A percentile compares a stretch with the other conserved stretches of the same genome.
Evolutionary conservation across 2,797 vertebrate species (phyloP).

Genomic region (Epinephelus coioides): DNA sequence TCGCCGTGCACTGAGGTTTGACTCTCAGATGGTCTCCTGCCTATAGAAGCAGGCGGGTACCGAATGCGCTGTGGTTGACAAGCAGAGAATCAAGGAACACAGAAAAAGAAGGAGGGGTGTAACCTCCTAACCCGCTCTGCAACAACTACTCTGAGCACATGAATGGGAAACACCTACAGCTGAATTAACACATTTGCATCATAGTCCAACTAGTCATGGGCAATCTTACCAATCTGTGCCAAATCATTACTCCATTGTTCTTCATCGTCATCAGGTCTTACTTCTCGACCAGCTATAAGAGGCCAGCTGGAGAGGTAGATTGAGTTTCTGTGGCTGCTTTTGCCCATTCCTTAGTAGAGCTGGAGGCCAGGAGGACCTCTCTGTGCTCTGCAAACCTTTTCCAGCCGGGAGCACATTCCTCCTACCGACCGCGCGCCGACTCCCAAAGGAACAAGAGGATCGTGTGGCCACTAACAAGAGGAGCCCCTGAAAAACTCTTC

Average conservation of each 20-base stretch:
- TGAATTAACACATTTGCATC: conserved; percentile 54
- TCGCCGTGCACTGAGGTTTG: conserved; percentile 35
- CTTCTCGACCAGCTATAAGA: conserved; percentile 22
- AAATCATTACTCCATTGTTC: conserved; percentile 49
- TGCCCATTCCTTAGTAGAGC: conserved; percentile 53
- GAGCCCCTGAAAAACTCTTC: conserved; percentile 56
- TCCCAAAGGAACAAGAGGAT: conserved; percentile 73
- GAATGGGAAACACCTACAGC: conserved; percentile 22
- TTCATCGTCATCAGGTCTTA: conserved; percentile 31
- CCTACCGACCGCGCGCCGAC: conserved; percentile 49
- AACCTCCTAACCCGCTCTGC: conserved; percentile 14
- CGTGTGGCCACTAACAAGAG: conserved; percentile 76
- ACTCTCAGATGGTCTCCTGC: conserved; percentile 48
- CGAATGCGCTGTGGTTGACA: conserved; percentile 1
- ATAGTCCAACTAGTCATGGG: conserved; percentile 29
- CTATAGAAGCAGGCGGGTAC: conserved; percentile 18
- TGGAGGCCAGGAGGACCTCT: conserved; percentile 58
- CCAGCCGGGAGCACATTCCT: conserved; percentile 80
- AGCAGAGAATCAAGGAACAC: not conserved
- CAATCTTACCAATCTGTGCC: conserved; percentile 22
- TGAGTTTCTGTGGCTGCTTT: conserved; percentile 60
- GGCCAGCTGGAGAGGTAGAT: conserved; percentile 61
- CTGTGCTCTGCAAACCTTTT: conserved; percentile 68
- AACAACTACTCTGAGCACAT: conserved; percentile 2
- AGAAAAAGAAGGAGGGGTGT: not conserved